Evolutionary conservation across 2,797 vertebrate genomes (phyloP).

Genomic region (Chelon auratus): DNA sequence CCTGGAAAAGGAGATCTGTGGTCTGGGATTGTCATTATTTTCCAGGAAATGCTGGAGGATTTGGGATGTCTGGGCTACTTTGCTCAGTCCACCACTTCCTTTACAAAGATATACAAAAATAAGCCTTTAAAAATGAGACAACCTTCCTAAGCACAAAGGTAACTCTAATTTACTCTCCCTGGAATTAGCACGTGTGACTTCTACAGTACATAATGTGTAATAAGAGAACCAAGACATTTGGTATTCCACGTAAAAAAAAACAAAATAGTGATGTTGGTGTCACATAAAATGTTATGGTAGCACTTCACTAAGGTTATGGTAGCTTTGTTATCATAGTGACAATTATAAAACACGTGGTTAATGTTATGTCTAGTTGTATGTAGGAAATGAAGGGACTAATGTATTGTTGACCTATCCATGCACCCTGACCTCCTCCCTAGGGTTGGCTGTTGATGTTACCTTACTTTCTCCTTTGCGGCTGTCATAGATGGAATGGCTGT

Average conservation of each 20-base stretch:
- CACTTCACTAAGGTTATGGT: background rate
- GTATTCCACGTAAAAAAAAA: background rate
- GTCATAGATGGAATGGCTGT: no score
- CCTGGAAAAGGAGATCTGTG: background rate
- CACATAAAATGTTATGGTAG: no score
- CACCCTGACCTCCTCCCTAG: background rate
- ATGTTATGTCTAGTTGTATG: background rate
- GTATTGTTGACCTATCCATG: background rate
- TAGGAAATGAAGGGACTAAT: background rate
- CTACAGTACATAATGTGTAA: constrained; percentile 23
- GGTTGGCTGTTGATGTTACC: background rate
- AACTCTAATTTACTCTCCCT: no score
- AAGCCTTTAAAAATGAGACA: no score
- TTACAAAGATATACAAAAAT: background rate
- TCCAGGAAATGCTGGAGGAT: background rate
- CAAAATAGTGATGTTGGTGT: no score
- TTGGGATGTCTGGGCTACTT: background rate
- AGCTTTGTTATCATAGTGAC: background rate
- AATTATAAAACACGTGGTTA: background rate
- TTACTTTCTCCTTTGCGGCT: background rate
- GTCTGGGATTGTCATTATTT: background rate
- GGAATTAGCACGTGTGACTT: constrained; percentile 5
- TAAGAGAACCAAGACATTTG: constrained; percentile 26
- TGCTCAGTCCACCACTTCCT: background rate
- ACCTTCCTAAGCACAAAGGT: background rate